Evolutionary conservation across 92 coral and sea anemone genomes (phyloP), one percentile per base, ranked within the genome.

Genomic region (Montipora capitata): DNA sequence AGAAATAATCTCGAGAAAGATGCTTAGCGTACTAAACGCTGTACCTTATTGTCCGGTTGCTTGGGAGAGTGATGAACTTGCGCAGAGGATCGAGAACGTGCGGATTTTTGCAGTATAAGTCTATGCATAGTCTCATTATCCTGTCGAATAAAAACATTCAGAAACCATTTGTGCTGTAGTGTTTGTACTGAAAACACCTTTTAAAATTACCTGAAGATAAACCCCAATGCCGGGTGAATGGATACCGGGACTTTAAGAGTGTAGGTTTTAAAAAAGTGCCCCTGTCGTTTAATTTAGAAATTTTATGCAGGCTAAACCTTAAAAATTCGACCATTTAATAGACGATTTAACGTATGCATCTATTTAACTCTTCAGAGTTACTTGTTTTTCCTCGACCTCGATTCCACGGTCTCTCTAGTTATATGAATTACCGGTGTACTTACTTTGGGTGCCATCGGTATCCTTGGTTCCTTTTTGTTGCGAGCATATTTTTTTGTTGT

Each of bases 371-470:
- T 44, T 52, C 58, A 4, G 72, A 2, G 14, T 3, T 7, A 79
- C 4, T 40, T 58, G 18, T 3, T 13, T 13, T 41, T 69, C 1
- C 44, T 7, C 15, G 72, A 10, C 4, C 48, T 35, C 12, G 72
- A 5, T 1, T 69, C 1, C 13, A 69, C n/a, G 13, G 18, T 38
- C 17, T 40, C 15, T 4, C 9, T 5, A 4, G 12, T 27, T 4
- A 40, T 4, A 38, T 40, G 40, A 7, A 69, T 15, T 38, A 5
- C 43, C 8, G 51, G 54, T 57, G 3, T n/a, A 42, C 83, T 48
- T 72, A 87, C 91, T 71, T 87, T 3, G 91, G 91, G n/a, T 87
- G 91, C 88, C 91, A 81, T 15, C 91, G 35, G 86, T 81, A 81
- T 3, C 77, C 86, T 2, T 5, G 48, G 3, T 68, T 70, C 35